Base-by-base conservation (phyloP, 2,888 invertebrate genomes). In the Chrysolina haemoptera region DNA sequence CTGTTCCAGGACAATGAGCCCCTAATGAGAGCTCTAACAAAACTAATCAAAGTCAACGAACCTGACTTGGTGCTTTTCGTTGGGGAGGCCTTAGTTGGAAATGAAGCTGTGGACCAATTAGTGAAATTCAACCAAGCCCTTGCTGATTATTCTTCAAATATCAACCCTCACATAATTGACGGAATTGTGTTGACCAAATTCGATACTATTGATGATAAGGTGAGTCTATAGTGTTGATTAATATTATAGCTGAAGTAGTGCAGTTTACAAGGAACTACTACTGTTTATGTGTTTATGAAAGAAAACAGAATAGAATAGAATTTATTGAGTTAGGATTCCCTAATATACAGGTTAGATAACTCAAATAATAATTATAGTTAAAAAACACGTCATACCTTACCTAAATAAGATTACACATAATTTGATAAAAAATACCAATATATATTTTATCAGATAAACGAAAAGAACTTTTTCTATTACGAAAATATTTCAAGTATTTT, bases 161-260 rank as follows among this genome's bases (percentile, higher is more conserved):
- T 93, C 0, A 93, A 93, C 87, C 97, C 98, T 0, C 97, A 97
- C 85, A 92, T 97, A 62, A 98, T 99, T 82, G 99, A 99, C 89
- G 99, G 99, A 66, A 99, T 99, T 82, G 98, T 99, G 12, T 91
- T 99, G 63, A 99, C 99, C 9, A 99, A 99, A 89, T 99, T 99
- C 89, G 99, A 99, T 88, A 99, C 99, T 0, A 99, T 99, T 83
- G 99, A 99, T 87, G 99, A 99, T 88, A 99, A 99, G 91, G 95
- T 86, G 81, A n/a, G 59, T 35, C 22, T 27, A 27, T 1, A 27
- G 27, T 27, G 8, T 35, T 35, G 35, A 35, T 35, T 8, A 35
- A 5, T 27, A 27, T 27, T 27, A 5, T 27, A 27, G 27, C 5
- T 27, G n/a, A n/a, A n/a, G n/a, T n/a, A n/a, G 27, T 27, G 1